Conservation (phyloP, 2,113 vertebrate species). For the Perognathus longimembris region DNA sequence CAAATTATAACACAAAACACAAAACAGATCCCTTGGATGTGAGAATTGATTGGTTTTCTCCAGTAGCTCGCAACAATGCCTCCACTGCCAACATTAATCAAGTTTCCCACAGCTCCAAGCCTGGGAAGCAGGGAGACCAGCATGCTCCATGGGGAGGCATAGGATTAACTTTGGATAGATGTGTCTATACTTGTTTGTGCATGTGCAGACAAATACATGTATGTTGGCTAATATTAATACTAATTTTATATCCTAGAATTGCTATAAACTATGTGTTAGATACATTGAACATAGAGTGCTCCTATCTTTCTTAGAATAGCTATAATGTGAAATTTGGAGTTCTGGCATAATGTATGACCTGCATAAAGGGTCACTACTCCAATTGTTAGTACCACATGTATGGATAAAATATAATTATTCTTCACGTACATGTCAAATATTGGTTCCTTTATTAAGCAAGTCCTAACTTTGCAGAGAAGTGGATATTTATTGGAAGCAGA, state of each 20-base stretch:
- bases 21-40: slow-evolving; percentile 67
- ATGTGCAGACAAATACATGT: background rate
- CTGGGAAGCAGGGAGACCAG: slow-evolving; percentile 57
- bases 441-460: background rate
- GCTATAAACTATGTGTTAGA: background rate
- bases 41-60: slow-evolving; percentile 73
- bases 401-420: background rate
- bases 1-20: background rate
- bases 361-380: background rate
- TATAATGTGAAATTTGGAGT: background rate
- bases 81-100: slow-evolving; percentile 65
- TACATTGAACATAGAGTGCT: background rate
- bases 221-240: background rate
- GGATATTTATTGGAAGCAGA: background rate
- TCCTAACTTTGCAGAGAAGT: background rate
- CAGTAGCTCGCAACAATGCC: slow-evolving; percentile 69
- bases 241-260: background rate
- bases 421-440: background rate
- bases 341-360: background rate
- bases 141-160: slow-evolving; percentile 51
- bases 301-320: background rate
- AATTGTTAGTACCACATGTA: background rate
- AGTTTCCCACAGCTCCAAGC: slow-evolving; percentile 49
- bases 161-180: slow-evolving; percentile 70
- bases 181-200: slow-evolving; percentile 29